Percentiles rank a stretch among this genome's conserved stretches.
phyloP scores from a whole-genome alignment of 2,797 vertebrate genomes.

The Acanthopagrus latus region DNA sequence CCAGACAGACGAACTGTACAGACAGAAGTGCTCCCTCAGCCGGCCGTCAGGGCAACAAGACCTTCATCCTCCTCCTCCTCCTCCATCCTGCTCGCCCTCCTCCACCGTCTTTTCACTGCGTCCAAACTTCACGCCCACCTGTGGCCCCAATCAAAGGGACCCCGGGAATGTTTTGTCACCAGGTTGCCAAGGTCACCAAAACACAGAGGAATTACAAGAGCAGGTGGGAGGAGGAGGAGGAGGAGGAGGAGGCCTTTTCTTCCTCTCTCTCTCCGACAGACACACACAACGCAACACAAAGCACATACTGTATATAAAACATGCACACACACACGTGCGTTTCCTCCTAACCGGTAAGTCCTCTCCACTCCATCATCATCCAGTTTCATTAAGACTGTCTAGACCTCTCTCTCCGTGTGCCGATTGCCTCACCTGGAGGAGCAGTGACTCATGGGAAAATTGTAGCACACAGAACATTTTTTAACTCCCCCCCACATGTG shows the following conservation, averaged over 20 bases:
- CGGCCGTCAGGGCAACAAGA: constrained; percentile 37
- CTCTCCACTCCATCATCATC: constrained; percentile 56
- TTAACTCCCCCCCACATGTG: too few species aligned
- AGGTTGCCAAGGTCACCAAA: constrained; percentile 69
- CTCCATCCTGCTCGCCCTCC: constrained; percentile 25
- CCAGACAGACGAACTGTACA: constrained; percentile 8
- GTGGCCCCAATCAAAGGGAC: constrained; percentile 70
- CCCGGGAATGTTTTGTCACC: constrained; percentile 61
- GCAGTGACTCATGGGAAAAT: constrained; percentile 59
- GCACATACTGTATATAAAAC: not conserved
- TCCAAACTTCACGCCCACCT: constrained; percentile 48
- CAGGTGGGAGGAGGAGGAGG: constrained; percentile 44
- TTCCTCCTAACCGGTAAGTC: constrained; percentile 40
- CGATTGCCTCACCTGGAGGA: constrained; percentile 49
- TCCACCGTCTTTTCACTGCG: constrained; percentile 39
- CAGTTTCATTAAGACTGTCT: constrained; percentile 54
- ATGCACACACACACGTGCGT: constrained; percentile 6
- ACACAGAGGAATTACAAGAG: constrained; percentile 67
- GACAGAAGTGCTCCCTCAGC: not conserved
- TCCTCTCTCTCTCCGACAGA: constrained; percentile 5
- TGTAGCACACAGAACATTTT: constrained; percentile 21
- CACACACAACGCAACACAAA: constrained; percentile 37
- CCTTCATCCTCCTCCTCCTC: constrained; percentile 28
- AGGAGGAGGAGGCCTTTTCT: constrained; percentile 25
- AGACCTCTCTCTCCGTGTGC: constrained; percentile 5